Evolutionary conservation across 1,140 invertebrate genomes (phyloP).

Genomic region (Apis mellifera): Amel_HAv3.1 CM009935.2:13767001-13767500

Average conservation of each 20-base stretch:
- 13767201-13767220: not conserved
- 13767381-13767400: too few species aligned
- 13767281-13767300: too few species aligned
- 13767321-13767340: too few species aligned
- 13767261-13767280: too few species aligned
- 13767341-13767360: too few species aligned
- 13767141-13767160: not conserved
- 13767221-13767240: not conserved
- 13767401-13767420: too few species aligned
- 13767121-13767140: conserved; percentile 23
- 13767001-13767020: not conserved
- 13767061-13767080: conserved; percentile 27
- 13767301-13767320: too few species aligned
- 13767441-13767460: too few species aligned
- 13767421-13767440: too few species aligned
- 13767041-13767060: conserved; percentile 35
- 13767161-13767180: conserved; percentile 7
- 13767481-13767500: conserved; percentile 72
- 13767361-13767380: too few species aligned
- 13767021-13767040: conserved; percentile 16
- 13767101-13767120: conserved; percentile 28
- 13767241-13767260: conserved; percentile 7
- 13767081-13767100: conserved; percentile 34
- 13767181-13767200: not conserved
- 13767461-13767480: conserved; percentile 22